Conservation (phyloP, 1,140 invertebrate species). For the Halotydeus destructor region DNA sequence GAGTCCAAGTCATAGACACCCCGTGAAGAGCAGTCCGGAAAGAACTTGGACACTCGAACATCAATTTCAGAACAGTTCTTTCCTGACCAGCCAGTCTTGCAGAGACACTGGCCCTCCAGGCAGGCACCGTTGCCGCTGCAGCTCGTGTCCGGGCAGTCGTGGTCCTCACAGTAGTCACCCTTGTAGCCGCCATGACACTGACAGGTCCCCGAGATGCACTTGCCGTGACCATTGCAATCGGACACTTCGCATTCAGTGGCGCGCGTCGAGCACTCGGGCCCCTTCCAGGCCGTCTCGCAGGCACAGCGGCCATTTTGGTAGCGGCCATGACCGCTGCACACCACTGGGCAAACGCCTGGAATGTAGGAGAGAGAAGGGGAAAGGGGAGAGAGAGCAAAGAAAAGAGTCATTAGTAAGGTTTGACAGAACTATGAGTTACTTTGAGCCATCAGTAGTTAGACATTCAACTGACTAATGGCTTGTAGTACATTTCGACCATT, state of each 20-base stretch:
- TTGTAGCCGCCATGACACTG: conserved; percentile 74
- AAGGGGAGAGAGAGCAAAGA: not conserved
- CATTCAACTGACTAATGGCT: not conserved
- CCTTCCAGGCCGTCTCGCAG: conserved; percentile 92
- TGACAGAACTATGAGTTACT: conserved; percentile 11
- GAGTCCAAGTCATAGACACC: conserved; percentile 68
- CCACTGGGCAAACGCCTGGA: conserved; percentile 77
- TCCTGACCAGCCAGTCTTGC: conserved; percentile 92
- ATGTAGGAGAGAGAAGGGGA: conserved; percentile 21
- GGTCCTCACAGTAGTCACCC: conserved; percentile 26
- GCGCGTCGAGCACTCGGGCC: conserved; percentile 79
- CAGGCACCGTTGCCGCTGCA: conserved; percentile 91
- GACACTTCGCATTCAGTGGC: conserved; percentile 72
- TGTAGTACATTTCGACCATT: not conserved
- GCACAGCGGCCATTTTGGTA: conserved; percentile 86
- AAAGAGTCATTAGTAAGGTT: not conserved
- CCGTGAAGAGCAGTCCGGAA: conserved; percentile 51
- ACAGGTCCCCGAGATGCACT: conserved; percentile 68
- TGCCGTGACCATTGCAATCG: conserved; percentile 73
- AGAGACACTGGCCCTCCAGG: conserved; percentile 80
- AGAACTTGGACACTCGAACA: conserved; percentile 73
- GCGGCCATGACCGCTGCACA: conserved; percentile 86
- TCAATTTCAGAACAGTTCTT: conserved; percentile 72
- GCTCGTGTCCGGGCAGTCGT: conserved; percentile 81
- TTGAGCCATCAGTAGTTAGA: not conserved